Base-by-base conservation (phyloP, 2,888 invertebrate species). In the Suillia variegata region DNA sequence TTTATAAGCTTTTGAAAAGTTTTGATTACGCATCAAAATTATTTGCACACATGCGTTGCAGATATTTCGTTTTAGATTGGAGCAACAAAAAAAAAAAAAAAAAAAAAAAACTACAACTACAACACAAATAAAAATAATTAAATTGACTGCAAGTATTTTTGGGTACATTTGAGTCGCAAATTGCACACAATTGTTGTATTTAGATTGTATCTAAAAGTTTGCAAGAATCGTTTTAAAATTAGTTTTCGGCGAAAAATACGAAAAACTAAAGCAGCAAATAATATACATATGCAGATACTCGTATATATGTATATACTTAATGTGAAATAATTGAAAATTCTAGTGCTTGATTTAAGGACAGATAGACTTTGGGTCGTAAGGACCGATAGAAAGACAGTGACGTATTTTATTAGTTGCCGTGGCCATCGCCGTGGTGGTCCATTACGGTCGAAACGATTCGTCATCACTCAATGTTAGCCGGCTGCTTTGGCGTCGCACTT, bases 31-130 rank as follows among this genome's bases (percentile, higher is more conserved):
- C 61, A 61, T 57, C 50, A 31, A 12, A 22, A 31, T 47, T 34
- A 50, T 56, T 50, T 56, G 57, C 57, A 57, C 61, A 61, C 61
- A 61, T 61, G 61, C 57, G 61, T 54, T 61, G 34, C 56, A 54
- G 50, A 61, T 57, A 42, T 50, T 18, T 26, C 51, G 20, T 49
- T 22, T 22, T 18, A 54, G n/a, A n/a, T n/a, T n/a, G n/a, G n/a
- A n/a, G n/a, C n/a, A n/a, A n/a, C n/a, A n/a, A n/a, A n/a, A n/a
- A n/a, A n/a, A n/a, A n/a, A n/a, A n/a, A n/a, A n/a, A n/a, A n/a
- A n/a, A n/a, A n/a, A n/a, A n/a, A n/a, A n/a, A n/a, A n/a, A n/a
- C n/a, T n/a, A n/a, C n/a, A n/a, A n/a, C n/a, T n/a, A n/a, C n/a
- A n/a, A n/a, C n/a, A n/a, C n/a, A n/a, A n/a, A n/a, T n/a, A n/a